A percentile compares a stretch with the other conserved stretches of the same genome.
Conservation (phyloP, 2,888 invertebrate genomes). For the Cephus pygmeus region DNA sequence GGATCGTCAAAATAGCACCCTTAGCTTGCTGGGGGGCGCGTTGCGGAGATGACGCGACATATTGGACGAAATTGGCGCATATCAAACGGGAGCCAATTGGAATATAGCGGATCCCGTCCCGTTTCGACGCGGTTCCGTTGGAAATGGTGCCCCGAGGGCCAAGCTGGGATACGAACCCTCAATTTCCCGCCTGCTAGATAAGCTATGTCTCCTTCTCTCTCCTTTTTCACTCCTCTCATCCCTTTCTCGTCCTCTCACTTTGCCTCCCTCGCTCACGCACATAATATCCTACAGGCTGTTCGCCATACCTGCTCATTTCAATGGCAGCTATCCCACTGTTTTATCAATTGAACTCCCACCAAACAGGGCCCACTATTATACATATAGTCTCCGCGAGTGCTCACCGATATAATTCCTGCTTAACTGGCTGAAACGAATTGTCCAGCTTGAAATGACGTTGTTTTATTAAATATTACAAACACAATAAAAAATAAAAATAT, state of each 20-base stretch:
- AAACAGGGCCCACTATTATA: not conserved
- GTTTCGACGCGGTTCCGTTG: conserved; percentile 49
- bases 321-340: not conserved
- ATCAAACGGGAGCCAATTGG: conserved; percentile 63
- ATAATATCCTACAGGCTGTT: not conserved
- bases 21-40: not conserved
- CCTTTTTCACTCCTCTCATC: not conserved
- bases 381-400: not conserved
- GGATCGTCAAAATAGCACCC: not conserved
- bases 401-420: not conserved
- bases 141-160: conserved; percentile 60
- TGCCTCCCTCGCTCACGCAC: not conserved
- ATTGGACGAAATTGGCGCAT: conserved; percentile 63
- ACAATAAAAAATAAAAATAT: not conserved
- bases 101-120: conserved; percentile 53
- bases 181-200: conserved; percentile 27
- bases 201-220: conserved; percentile 10
- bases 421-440: not conserved
- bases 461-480: not conserved
- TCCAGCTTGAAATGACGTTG: not conserved
- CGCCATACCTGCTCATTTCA: not conserved
- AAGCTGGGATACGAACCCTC: conserved; percentile 52
- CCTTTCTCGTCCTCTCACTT: not conserved
- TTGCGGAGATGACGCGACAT: conserved; percentile 53
- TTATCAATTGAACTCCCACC: not conserved